Evolutionary conservation across 1,140 invertebrate genomes (phyloP), one percentile per base, ranked within the genome.

Genomic region (Lordiphosa clarofinis): DNA sequence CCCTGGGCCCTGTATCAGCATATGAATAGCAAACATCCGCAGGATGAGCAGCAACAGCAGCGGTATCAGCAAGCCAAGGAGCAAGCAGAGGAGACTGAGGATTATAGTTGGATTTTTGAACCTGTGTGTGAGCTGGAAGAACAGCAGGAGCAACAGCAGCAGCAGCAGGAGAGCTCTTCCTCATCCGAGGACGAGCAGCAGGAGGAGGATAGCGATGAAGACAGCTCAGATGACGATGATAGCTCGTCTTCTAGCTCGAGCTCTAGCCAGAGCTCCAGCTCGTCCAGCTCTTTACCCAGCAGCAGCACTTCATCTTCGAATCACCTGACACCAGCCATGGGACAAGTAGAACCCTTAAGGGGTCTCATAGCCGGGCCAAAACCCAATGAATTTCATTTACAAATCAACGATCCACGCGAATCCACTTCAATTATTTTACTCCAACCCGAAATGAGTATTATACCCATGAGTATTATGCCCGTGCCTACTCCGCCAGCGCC

Each of bases 81-180:
- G 35, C 43, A 39, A 7, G 48, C 21, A 0, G 54, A 62, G 5
- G 57, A 70, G n/a, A 54, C 64, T 9, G 73, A 87, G 42, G 84
- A 89, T 38, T 88, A 88, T 33, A 87, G 82, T 35, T 86, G 86
- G 66, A 75, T 89, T 35, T 82, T 89, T 24, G 88, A 89, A 49
- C 88, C 88, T 1, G 63, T 89, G 3, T 89, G 88, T 43, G 82
- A 88, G 48, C 62, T 78, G 50, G 73, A 81, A 10, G 76, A 56
- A n/a, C 4, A 59, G 19, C 4, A 59, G 37, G 36, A 52, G 38
- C 37, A 15, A 2, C 10, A 19, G 8, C 46, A 31, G 11, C 21
- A 21, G 10, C 46, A 54, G 7, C 55, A 28, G 11, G 67, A 49
- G 7, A 71, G 67, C 12, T 56, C 73, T 9, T 44, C 64, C 10